Percentiles rank a stretch among this genome's conserved stretches.
phyloP scores from a whole-genome alignment of 2,888 invertebrate genomes.

The Notocelia uddmanniana region DNA sequence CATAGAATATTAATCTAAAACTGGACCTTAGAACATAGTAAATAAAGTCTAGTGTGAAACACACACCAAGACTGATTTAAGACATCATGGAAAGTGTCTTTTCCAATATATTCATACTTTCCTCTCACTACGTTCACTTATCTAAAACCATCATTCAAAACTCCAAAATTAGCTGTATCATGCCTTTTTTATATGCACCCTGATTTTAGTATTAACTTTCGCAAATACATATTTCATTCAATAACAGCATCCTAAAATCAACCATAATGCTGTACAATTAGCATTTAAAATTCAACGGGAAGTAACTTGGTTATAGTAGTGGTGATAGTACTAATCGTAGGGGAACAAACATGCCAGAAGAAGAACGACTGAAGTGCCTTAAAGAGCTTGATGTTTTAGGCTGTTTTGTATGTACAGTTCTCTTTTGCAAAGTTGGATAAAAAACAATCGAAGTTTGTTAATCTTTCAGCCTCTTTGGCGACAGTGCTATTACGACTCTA shows the following conservation, averaged over 20 bases:
- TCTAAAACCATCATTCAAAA: slow-evolving; percentile 28
- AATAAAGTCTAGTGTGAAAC: neutral
- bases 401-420: neutral
- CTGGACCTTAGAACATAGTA: neutral
- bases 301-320: neutral
- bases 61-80: neutral
- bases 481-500: slow-evolving; percentile 33
- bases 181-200: slow-evolving; percentile 44
- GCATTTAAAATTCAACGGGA: neutral
- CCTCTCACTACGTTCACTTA: slow-evolving; percentile 8
- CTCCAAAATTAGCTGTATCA: slow-evolving; percentile 36
- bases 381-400: neutral
- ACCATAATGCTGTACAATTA: neutral
- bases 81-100: neutral
- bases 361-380: neutral
- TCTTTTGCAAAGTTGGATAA: slow-evolving; percentile 25
- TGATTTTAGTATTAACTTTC: slow-evolving; percentile 4
- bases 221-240: neutral
- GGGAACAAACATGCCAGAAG: neutral
- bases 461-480: slow-evolving; percentile 45
- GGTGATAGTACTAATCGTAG: slow-evolving; percentile 23
- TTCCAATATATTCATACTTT: slow-evolving; percentile 14
- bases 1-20: neutral
- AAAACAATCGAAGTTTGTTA: slow-evolving; percentile 44
- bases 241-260: neutral